phyloP scores from a whole-genome alignment of 2,113 vertebrate species.

The Murina feae region DNA sequence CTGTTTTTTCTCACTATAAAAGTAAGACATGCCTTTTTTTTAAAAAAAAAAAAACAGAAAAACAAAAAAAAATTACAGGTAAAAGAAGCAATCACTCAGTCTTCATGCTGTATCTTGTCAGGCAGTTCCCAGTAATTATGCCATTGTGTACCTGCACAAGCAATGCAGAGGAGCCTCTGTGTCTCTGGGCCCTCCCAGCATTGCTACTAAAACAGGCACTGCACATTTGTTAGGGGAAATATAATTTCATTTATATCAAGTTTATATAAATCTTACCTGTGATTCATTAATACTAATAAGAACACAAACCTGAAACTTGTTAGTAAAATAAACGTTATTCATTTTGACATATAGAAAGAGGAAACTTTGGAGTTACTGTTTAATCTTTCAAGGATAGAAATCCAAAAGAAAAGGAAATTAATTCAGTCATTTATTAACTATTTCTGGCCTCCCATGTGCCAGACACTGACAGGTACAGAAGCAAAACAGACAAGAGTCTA shows the following conservation, averaged over 20 bases:
- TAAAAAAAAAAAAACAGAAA: not conserved
- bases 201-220: not conserved
- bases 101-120: not conserved
- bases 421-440: slow-evolving; percentile 26
- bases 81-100: not conserved
- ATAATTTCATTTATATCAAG: not conserved
- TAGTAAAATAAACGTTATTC: slow-evolving; percentile 28
- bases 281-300: not conserved
- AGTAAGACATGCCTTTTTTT: not conserved
- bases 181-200: not conserved
- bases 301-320: slow-evolving; percentile 33
- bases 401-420: slow-evolving; percentile 25
- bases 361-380: not conserved
- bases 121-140: not conserved
- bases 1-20: not conserved
- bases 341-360: not conserved
- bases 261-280: not conserved
- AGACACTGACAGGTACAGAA: slow-evolving; percentile 13
- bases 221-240: not conserved
- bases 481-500: not conserved
- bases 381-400: slow-evolving; percentile 20
- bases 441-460: slow-evolving; percentile 39
- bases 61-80: not conserved
- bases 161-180: not conserved
- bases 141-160: not conserved